phyloP scores from a whole-genome alignment of 1,140 invertebrate genomes.

The Zaprionus inermis region DNA sequence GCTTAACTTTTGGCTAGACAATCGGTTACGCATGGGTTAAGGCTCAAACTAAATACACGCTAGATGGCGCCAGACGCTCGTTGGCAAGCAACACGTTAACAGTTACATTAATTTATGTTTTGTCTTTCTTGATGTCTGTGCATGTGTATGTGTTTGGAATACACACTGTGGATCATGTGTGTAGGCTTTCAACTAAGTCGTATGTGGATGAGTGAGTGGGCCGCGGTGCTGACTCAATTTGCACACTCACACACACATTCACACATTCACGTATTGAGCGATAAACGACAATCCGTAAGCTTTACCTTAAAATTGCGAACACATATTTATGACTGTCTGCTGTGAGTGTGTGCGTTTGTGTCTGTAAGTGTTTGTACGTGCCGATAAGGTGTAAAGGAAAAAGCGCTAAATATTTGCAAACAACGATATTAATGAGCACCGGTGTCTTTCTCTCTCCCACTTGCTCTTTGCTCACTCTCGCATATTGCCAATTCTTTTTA shows the following conservation, averaged over 20 bases:
- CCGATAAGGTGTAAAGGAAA: constrained; percentile 54
- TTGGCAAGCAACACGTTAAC: constrained; percentile 39
- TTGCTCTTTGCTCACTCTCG: not conserved
- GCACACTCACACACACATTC: constrained; percentile 15
- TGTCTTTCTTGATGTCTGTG: constrained; percentile 8
- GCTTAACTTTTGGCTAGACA: constrained; percentile 61
- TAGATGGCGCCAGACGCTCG: constrained; percentile 50
- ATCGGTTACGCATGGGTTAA: constrained; percentile 55
- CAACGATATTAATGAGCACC: constrained; percentile 40
- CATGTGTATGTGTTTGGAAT: constrained; percentile 9
- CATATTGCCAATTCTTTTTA: constrained; percentile 37
- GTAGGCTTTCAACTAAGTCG: constrained; percentile 40
- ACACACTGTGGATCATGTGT: constrained; percentile 14
- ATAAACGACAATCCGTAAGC: constrained; percentile 31
- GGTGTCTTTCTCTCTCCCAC: constrained; percentile 19
- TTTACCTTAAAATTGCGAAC: constrained; percentile 17
- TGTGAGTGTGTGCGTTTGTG: constrained; percentile 11
- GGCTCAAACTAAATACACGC: not conserved
- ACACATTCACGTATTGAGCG: constrained; percentile 17
- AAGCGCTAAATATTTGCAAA: constrained; percentile 67
- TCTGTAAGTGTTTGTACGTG: constrained; percentile 37
- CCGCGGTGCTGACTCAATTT: constrained; percentile 66
- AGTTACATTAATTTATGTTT: constrained; percentile 37
- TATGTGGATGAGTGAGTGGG: constrained; percentile 55
- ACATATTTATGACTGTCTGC: constrained; percentile 6